Base-by-base conservation (phyloP, 2,888 invertebrate species). In the Harpagoxenus sublaevis region DNA sequence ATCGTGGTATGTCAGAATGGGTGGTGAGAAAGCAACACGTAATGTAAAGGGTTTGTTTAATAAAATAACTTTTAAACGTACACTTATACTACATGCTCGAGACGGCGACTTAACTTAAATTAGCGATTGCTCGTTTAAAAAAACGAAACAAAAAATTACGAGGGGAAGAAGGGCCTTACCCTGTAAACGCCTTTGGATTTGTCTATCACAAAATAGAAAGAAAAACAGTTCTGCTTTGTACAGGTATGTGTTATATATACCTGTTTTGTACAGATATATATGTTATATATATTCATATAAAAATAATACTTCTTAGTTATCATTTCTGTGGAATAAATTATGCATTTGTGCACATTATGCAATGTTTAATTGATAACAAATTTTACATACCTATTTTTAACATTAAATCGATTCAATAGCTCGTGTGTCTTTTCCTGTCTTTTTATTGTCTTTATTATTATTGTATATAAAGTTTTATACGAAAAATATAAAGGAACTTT, bases 241-340 rank as follows among this genome's bases (percentile, higher is more conserved):
- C 2, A 70, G 12, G 12, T 51, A 18, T 8, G 2, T 4, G 9
- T 18, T 68, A 6, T 45, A 10, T 23, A 23, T 23, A 23, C 23
- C 4, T 35, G 28, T 8, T 31, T 60, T 31, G 0, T 66, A 31
- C 2, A 70, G 12, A 6, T 51, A 18, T 8, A 2, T 4, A 23
- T 23, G 23, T 5, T 28, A 31, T 48, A 31, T 48, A 31, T 48
- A 42, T 68, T 68, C 18, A 1, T 73, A 23, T 10, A 42, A 57
- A 71, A 71, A 39, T 39, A 55, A 55, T 5, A 18, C 10, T 4
- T 55, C 2, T 39, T n/a, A 8, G n/a, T 55, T 35, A 70, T 23
- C 23, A 71, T 6, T 71, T 55, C 53, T 71, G n/a, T 71, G 39
- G 15, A 53, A 71, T 71, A 9, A 45, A 15, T 45, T 66, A 2